Evolutionary conservation across 2,797 vertebrate species (phyloP), one percentile per base, ranked within the genome.

Genomic region (Urocyon cinereoargenteus): DNA sequence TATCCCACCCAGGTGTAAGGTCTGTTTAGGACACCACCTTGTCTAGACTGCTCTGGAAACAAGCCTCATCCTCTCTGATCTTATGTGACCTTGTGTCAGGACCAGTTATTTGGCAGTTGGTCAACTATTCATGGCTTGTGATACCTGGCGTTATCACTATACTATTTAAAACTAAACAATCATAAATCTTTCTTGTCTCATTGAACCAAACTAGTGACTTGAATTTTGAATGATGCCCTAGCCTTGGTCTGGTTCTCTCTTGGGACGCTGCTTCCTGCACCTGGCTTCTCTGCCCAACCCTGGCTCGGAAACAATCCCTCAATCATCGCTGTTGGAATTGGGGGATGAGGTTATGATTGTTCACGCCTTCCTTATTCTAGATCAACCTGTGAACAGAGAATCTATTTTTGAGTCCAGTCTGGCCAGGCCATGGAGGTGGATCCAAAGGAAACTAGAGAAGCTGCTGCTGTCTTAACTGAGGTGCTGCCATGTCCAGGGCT

Each of bases 1-100:
- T 34, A 6, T 26, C 45, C 62, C 6, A 13, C 55, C 34, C 14
- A 36, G 40, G 5, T 3, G 12, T 19, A 3, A 66, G 77, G 49
- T 19, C 84, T 15, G 12, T 1, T 4, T 15, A 3, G 34, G 53
- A 34, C 0, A n/a, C 57, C 22, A 7, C 5, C 24, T 3, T 34
- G 15, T 77, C 31, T 31, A 84, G 92, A 57, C 5, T 19, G 18
- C 57, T 31, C 40, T 26, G 31, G 64, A 45, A 78, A 62, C 3
- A 7, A 45, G 45, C 13, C 22, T 51, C 59, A 31, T 21, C 28
- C 53, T 70, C n/a, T 92, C 62, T 15, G 53, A 49, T 36, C 31
- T 81, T 12, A 13, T 8, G 55, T 34, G n/a, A 61, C 72, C 75
- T 2, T 3, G 31, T 6, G 55, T n/a, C 26, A 57, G n/a, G 21